Percentiles rank a stretch among this genome's conserved stretches.
These are phyloP conservation scores for Perca flavescens DNA, from an alignment of 2,113 vertebrate species.

Conservation along the genomic window DNA sequence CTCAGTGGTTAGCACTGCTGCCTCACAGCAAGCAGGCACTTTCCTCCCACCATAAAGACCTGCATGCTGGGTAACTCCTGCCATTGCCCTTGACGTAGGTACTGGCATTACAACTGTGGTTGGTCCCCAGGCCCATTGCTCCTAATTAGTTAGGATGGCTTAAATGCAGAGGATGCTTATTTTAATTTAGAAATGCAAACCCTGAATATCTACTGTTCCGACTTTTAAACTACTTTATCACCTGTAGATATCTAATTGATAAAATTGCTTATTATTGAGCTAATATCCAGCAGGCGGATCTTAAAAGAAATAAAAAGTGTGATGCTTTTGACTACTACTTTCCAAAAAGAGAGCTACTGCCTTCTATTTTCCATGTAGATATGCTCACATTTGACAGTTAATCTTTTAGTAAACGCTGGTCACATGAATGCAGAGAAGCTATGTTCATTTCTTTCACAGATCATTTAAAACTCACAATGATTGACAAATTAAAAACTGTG, in stretches of 20 bases:
- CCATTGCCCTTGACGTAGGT: too few relatives aligned
- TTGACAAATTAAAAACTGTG: slow-evolving; percentile 20
- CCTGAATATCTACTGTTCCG: background rate
- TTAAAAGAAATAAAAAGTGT: background rate
- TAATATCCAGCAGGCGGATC: background rate
- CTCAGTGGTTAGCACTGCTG: too few relatives aligned
- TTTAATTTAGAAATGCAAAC: background rate
- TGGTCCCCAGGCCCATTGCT: too few relatives aligned
- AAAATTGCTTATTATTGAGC: too few relatives aligned
- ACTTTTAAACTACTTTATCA: background rate
- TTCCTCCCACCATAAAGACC: too few relatives aligned
- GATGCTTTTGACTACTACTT: background rate
- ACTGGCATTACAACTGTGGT: too few relatives aligned
- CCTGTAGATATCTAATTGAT: background rate
- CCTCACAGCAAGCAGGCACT: too few relatives aligned
- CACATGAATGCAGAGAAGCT: background rate
- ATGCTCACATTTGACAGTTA: background rate
- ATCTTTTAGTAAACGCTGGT: slow-evolving; percentile 5
- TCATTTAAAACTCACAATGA: slow-evolving; percentile 31
- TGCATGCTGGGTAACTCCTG: too few relatives aligned
- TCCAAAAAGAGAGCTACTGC: background rate
- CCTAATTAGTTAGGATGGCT: too few relatives aligned
- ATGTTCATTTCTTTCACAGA: slow-evolving; percentile 6
- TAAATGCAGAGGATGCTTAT: too few relatives aligned
- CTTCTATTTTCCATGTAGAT: background rate